phyloP scores from a whole-genome alignment of 2,113 vertebrate genomes.

The Microcebus jonahi region DNA sequence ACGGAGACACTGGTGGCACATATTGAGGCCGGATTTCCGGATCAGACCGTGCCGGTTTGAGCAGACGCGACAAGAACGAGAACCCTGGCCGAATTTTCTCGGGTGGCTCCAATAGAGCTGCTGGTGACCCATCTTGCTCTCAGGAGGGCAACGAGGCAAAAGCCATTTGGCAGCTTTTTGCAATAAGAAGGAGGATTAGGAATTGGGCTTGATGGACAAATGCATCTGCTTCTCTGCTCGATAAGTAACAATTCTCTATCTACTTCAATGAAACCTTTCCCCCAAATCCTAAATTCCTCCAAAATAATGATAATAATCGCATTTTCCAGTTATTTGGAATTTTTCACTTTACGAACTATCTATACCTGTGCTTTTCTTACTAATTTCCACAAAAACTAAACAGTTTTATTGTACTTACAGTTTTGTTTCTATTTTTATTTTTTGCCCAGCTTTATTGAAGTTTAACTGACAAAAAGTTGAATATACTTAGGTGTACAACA shows the following conservation, averaged over 20 bases:
- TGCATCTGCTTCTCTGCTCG: background rate
- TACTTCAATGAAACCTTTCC: background rate
- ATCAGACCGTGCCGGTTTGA: no score
- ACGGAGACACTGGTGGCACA: no score
- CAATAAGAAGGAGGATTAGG: background rate
- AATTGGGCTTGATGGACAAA: background rate
- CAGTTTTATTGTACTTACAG: background rate
- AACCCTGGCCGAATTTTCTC: no score
- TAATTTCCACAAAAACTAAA: conserved; percentile 10
- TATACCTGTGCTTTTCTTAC: background rate
- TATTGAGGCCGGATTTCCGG: no score
- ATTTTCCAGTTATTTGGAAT: background rate
- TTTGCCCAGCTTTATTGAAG: background rate
- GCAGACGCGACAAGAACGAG: no score
- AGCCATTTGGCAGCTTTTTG: background rate
- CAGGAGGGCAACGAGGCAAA: no score
- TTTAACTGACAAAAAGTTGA: background rate
- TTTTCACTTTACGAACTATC: background rate
- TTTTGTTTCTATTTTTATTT: background rate
- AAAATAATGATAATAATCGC: background rate
- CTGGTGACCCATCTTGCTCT: no score
- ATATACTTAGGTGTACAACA: background rate
- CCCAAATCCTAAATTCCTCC: background rate
- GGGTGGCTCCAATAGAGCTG: no score
- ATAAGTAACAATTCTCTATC: background rate